Conservation (phyloP, 2,888 invertebrate genomes). For the Heliconius erato region DNA sequence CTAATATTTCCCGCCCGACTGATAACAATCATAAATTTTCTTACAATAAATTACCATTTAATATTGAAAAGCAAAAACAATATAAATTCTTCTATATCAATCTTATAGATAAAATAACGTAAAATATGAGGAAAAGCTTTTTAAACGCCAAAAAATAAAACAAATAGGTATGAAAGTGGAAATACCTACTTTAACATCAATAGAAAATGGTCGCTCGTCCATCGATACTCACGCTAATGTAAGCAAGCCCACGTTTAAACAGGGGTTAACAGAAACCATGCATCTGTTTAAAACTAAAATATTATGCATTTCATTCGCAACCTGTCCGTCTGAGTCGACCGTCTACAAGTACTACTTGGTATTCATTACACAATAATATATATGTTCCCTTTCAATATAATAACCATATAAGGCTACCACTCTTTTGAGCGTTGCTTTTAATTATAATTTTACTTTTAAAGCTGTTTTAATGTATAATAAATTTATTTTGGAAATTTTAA, state of each 20-base stretch:
- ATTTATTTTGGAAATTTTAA: not conserved
- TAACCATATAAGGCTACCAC: slow-evolving; percentile 21
- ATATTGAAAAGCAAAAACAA: not conserved
- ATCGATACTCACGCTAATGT: slow-evolving; percentile 37
- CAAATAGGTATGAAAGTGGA: not conserved
- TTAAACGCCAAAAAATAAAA: not conserved
- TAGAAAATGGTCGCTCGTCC: slow-evolving; percentile 33
- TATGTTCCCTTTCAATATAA: slow-evolving; percentile 14
- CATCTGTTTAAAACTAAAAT: slow-evolving; percentile 40
- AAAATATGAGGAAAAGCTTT: slow-evolving; percentile 6
- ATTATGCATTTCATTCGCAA: slow-evolving; percentile 44
- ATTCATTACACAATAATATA: slow-evolving; percentile 49
- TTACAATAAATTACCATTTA: not conserved
- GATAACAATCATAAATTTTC: slow-evolving; percentile 4
- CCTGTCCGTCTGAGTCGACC: slow-evolving; percentile 37
- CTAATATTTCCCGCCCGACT: not conserved
- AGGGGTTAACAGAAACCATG: slow-evolving; percentile 47
- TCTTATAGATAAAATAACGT: not conserved
- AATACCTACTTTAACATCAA: slow-evolving; percentile 16
- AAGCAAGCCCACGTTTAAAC: slow-evolving; percentile 43
- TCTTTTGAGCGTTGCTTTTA: not conserved
- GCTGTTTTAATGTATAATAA: slow-evolving; percentile 5
- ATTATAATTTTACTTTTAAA: slow-evolving; percentile 13
- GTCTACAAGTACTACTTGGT: slow-evolving; percentile 47
- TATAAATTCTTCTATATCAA: not conserved